Evolutionary conservation across 2,888 invertebrate genomes (phyloP), one percentile per base, ranked within the genome.

Genomic region (Xestia sexstrigata): DNA sequence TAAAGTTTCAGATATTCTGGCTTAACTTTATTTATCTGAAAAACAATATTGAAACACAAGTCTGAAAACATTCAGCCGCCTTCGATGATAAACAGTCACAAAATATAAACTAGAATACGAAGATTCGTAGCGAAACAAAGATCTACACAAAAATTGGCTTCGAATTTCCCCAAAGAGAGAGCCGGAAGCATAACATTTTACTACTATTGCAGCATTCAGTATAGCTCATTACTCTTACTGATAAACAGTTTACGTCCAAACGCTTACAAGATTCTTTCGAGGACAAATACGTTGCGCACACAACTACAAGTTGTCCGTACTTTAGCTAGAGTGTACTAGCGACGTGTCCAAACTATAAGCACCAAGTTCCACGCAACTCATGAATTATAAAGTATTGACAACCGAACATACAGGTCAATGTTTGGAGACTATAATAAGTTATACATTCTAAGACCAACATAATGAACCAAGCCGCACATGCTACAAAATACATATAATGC

Each of bases 381-480:
- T 87, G 86, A 83, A 88, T 87, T 83, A 87, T 87, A 81, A 79
- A 87, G 66, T 83, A 87, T 85, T 87, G 86, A 87, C 87, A 87
- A 83, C 80, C 72, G 74, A 78, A 85, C 67, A 84, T 78, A 85
- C 69, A 74, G 69, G 77, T 77, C 69, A 68, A 71, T 79, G 79
- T 79, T 82, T 73, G 71, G 60, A 68, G 30, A 66, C 70, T 71
- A 55, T 76, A 70, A 70, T 75, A 70, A 70, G 74, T 65, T 60
- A 72, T 68, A 68, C n/a, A 45, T n/a, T 39, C 47, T 58, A 30
- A 81, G 68, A 71, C 69, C 13, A 75, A 72, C 55, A 67, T 71
- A n/a, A 13, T 47, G 30, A 39, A 23, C 20, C 42, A 73, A 68
- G 23, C 23, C 23, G 58, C 26, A 73, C 45, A 62, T 74, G 26